phyloP scores from a whole-genome alignment of 2,888 invertebrate species.

The Galerucella pusilla region DNA sequence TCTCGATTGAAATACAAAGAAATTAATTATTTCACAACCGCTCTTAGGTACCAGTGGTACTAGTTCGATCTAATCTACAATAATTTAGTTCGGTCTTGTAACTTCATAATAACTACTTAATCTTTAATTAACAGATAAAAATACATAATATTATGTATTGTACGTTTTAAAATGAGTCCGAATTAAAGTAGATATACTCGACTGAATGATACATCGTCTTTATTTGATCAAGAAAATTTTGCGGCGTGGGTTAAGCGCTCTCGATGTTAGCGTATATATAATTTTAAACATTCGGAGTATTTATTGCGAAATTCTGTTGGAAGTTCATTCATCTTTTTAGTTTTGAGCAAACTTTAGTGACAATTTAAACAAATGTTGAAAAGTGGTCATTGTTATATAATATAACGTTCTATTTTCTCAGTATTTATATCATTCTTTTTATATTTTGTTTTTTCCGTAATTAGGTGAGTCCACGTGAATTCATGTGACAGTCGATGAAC shows the following conservation, averaged over 20 bases:
- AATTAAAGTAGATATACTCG: constrained; percentile 6
- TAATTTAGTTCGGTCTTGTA: not conserved
- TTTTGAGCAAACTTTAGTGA: not conserved
- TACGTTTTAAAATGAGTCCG: constrained; percentile 6
- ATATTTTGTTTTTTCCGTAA: too few relatives aligned
- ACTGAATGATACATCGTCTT: constrained; percentile 6
- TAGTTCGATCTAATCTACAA: not conserved
- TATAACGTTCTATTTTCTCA: too few relatives aligned
- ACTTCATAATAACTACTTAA: not conserved
- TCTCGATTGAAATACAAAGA: too few relatives aligned
- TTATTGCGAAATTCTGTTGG: not conserved
- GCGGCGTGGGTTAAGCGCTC: not conserved
- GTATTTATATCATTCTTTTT: too few relatives aligned
- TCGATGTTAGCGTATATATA: not conserved
- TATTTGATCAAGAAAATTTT: not conserved
- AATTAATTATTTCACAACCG: too few relatives aligned
- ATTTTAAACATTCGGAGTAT: not conserved
- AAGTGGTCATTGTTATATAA: too few relatives aligned
- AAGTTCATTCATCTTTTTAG: not conserved
- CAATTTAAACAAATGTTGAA: not conserved
- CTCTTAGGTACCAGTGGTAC: too few relatives aligned
- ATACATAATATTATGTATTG: not conserved
- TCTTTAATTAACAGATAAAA: constrained; percentile 3
- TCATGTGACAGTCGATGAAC: too few relatives aligned
- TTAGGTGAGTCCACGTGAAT: too few relatives aligned